phyloP scores from a whole-genome alignment of 2,888 invertebrate species.

The Drosophila anceps region DNA sequence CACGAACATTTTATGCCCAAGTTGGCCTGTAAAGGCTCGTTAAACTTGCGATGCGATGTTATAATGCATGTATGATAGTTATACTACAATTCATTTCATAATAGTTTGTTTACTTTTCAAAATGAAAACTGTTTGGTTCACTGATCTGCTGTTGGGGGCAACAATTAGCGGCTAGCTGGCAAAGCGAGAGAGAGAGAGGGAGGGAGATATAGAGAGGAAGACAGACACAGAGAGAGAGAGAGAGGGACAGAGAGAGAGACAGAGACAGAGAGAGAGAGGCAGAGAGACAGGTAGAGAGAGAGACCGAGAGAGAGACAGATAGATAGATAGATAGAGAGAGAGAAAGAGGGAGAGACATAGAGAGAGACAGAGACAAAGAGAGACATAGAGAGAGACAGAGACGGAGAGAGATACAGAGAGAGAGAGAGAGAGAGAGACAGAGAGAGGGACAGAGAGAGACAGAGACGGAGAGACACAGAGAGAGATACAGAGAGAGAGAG shows the following conservation, averaged over 20 bases:
- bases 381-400: too few relatives aligned
- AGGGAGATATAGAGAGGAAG: background rate
- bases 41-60: slow-evolving; percentile 13
- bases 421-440: too few relatives aligned
- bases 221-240: background rate
- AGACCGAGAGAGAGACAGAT: background rate
- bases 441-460: too few relatives aligned
- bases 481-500: too few relatives aligned
- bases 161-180: background rate
- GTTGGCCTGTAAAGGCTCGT: slow-evolving; percentile 41
- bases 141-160: background rate
- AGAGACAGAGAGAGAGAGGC: background rate
- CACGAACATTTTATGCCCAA: slow-evolving; percentile 50
- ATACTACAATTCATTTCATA: background rate
- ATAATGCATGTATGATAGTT: slow-evolving; percentile 14
- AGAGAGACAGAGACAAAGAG: background rate
- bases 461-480: too few relatives aligned
- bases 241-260: background rate
- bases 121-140: slow-evolving; percentile 32
- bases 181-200: background rate
- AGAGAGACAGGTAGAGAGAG: background rate
- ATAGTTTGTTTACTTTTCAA: slow-evolving; percentile 25
- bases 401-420: too few relatives aligned
- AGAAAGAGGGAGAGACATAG: background rate
- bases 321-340: background rate